A percentile compares a stretch with the other conserved stretches of the same genome.
phyloP scores from a whole-genome alignment of 2,797 vertebrate species.

The Morus bassanus region DNA sequence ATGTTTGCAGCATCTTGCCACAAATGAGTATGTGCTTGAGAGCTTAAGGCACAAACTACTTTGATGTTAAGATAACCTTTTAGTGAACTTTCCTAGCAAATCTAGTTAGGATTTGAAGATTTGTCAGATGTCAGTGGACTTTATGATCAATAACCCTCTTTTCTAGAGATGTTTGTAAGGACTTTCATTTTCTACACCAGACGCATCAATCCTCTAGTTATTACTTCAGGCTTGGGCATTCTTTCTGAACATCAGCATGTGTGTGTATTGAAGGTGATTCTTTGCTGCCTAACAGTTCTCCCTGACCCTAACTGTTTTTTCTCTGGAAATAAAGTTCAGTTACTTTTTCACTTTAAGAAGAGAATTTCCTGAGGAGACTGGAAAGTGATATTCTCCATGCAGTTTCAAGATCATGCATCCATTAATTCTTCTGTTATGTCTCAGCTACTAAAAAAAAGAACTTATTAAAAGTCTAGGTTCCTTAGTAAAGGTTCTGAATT shows the following conservation, averaged over 20 bases:
- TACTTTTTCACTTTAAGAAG: background rate
- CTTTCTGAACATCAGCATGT: background rate
- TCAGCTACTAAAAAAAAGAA: background rate
- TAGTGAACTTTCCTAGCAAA: background rate
- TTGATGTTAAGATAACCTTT: background rate
- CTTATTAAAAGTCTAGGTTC: background rate
- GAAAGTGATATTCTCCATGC: background rate
- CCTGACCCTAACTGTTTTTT: background rate
- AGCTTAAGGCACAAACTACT: background rate
- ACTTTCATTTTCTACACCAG: background rate
- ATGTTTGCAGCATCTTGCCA: background rate
- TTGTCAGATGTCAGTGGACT: background rate
- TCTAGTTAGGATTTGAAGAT: background rate
- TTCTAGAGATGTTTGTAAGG: background rate
- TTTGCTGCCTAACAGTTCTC: background rate
- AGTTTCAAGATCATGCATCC: background rate
- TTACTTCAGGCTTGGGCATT: background rate
- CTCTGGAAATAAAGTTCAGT: background rate
- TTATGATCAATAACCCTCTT: background rate
- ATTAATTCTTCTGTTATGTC: background rate
- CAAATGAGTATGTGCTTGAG: background rate
- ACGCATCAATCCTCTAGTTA: background rate
- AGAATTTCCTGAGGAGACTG: background rate
- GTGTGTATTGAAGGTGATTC: background rate
- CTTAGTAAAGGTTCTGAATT: background rate